Evolutionary conservation across 2,113 vertebrate species (phyloP), one percentile per base, ranked within the genome.

Genomic region (Muntiacus reevesi): DNA sequence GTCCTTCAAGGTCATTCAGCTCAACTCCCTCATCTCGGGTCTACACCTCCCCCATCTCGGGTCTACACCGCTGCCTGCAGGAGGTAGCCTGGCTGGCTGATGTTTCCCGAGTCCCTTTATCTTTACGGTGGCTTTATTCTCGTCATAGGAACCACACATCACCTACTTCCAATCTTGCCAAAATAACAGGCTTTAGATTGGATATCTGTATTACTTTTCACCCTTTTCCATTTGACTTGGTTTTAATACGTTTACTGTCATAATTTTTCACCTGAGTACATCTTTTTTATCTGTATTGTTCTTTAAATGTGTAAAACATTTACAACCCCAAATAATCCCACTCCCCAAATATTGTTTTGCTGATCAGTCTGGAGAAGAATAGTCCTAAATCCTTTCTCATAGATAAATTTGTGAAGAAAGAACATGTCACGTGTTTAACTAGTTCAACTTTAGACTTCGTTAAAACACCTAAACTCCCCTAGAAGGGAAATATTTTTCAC

Each of bases 51-150:
- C 14, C 2, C 6, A 52, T 12, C 6, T 81, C 16, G 87, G 3
- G 10, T 3, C 9, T 11, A 27, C 7, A 25, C 5, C 8, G 30
- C 16, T 10, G 11, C 16, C 36, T 10, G 1, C 0, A n/a, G 16
- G 16, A 92, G 17, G 7, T 4, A 8, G 16, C 52, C 47, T 2
- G 6, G 6, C 40, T 67, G 23, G 9, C 8, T 57, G 14, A 7
- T 62, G 5, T 45, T 45, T 40, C 57, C 81, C 14, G 17, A 52
- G 14, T 15, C 1, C 14, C 17, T 8, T 5, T 45, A 60, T 54
- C 2, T 67, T 86, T 54, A 54, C 3, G 45, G 16, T 11, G 33
- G 8, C 4, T 74, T 54, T 23, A 11, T 55, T 85, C 23, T 86
- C 74, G 7, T 59, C 12, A 4, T 81, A 19, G 10, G 4, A 43